Percentiles rank a stretch among this genome's conserved stretches.
Evolutionary conservation across 2,888 invertebrate genomes (phyloP).

Genomic region (Parasteatoda lunata): DNA sequence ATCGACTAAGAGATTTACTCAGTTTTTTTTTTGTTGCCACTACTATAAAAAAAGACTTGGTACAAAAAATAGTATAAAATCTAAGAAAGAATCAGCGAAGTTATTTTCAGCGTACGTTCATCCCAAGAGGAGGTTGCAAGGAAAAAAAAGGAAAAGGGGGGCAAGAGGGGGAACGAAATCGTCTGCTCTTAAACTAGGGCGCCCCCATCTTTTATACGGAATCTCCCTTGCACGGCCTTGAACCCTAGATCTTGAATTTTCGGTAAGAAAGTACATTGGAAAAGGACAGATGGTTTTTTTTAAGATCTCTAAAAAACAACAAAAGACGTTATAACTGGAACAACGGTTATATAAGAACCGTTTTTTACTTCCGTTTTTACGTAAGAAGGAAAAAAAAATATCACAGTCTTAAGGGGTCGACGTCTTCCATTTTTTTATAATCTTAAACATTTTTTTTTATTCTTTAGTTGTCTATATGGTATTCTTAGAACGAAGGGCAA

Average conservation of each 20-base stretch:
- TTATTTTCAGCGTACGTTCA: slow-evolving; percentile 62
- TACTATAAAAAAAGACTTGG: slow-evolving; percentile 1
- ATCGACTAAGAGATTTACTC: slow-evolving; percentile 29
- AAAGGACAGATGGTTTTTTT: slow-evolving; percentile 63
- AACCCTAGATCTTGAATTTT: slow-evolving; percentile 36
- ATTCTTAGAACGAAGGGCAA: slow-evolving; percentile 13
- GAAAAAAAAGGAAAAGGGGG: slow-evolving; percentile 17
- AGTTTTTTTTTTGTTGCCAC: neutral
- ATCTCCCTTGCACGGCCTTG: slow-evolving; percentile 57
- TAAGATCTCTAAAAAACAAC: slow-evolving; percentile 52
- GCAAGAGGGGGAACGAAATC: slow-evolving; percentile 33
- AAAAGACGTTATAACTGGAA: slow-evolving; percentile 42
- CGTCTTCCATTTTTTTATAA: slow-evolving; percentile 23
- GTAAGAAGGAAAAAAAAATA: neutral
- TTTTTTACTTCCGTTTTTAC: slow-evolving; percentile 8
- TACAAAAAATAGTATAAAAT: neutral
- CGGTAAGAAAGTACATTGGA: slow-evolving; percentile 27
- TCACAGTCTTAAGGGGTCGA: slow-evolving; percentile 25
- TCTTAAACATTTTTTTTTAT: neutral
- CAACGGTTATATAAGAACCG: slow-evolving; percentile 40
- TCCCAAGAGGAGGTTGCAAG: slow-evolving; percentile 55
- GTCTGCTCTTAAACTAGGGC: slow-evolving; percentile 44
- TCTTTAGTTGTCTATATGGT: neutral
- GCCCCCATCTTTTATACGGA: slow-evolving; percentile 40
- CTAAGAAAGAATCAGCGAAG: slow-evolving; percentile 29